phyloP scores from a whole-genome alignment of 2,888 invertebrate species.

The Anorthoa munda region DNA sequence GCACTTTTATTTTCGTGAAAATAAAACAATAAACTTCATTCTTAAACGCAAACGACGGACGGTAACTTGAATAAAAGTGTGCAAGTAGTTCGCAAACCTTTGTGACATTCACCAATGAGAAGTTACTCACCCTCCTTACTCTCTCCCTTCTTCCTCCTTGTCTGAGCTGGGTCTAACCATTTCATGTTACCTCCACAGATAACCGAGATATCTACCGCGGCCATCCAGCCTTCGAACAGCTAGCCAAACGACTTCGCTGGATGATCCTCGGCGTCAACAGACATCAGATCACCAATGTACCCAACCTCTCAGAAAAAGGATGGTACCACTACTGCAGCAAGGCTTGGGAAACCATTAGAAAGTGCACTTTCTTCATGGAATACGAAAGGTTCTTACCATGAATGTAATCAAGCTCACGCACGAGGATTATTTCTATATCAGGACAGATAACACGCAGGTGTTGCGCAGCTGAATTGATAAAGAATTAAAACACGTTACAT shows the following conservation, averaged over 20 bases:
- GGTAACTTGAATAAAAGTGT: too few species aligned
- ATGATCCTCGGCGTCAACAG: slow-evolving; percentile 93
- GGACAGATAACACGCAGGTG: slow-evolving; percentile 72
- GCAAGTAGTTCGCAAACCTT: too few species aligned
- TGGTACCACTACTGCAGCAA: slow-evolving; percentile 96
- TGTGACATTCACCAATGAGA: too few species aligned
- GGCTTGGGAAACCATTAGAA: slow-evolving; percentile 96
- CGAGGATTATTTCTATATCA: slow-evolving; percentile 46
- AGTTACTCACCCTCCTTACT: too few species aligned
- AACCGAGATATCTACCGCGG: slow-evolving; percentile 89
- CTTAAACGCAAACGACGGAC: background rate
- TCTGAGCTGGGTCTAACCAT: background rate
- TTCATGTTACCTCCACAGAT: slow-evolving; percentile 76
- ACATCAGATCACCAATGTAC: slow-evolving; percentile 93
- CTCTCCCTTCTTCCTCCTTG: too few species aligned
- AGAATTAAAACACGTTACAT: slow-evolving; percentile 62
- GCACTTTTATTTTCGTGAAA: background rate
- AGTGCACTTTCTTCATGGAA: slow-evolving; percentile 95
- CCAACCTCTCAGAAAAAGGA: slow-evolving; percentile 94
- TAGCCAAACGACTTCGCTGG: slow-evolving; percentile 92
- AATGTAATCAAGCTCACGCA: slow-evolving; percentile 48
- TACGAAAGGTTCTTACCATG: slow-evolving; percentile 95
- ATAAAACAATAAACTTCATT: background rate
- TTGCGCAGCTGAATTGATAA: slow-evolving; percentile 71
- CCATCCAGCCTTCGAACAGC: slow-evolving; percentile 92